phyloP scores from a whole-genome alignment of 35 echinoderm and acorn worm species.

The Lytechinus pictus region DNA sequence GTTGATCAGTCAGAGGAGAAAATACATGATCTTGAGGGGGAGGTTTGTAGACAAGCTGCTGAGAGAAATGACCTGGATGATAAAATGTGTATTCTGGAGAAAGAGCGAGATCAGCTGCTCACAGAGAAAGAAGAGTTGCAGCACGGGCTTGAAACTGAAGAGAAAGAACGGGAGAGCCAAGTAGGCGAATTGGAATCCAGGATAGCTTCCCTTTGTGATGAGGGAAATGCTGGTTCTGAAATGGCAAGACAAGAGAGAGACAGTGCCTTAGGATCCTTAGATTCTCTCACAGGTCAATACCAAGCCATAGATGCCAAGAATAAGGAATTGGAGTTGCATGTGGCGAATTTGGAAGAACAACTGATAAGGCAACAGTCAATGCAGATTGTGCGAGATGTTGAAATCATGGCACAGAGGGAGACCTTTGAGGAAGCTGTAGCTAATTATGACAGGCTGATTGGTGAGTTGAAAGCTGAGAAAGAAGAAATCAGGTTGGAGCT shows the following conservation, averaged over 20 bases:
- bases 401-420: conserved; percentile 42
- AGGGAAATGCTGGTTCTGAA: neutral
- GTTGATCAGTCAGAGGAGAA: conserved; percentile 58
- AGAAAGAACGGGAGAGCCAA: conserved; percentile 82
- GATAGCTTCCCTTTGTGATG: conserved; percentile 35
- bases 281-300: conserved; percentile 36
- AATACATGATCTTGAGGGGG: conserved; percentile 22
- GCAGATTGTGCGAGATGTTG: conserved; percentile 31
- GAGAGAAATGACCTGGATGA: conserved; percentile 68
- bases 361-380: neutral
- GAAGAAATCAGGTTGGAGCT: conserved; percentile 35
- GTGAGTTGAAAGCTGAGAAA: conserved; percentile 37
- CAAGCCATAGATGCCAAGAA: conserved; percentile 21
- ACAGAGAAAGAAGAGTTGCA: conserved; percentile 86
- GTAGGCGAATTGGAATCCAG: conserved; percentile 55
- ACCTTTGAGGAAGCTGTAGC: conserved; percentile 21
- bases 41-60: conserved; percentile 37
- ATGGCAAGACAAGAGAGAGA: conserved; percentile 49
- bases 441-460: conserved; percentile 38
- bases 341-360: conserved; percentile 22
- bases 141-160: conserved; percentile 72
- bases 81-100: conserved; percentile 55
- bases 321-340: conserved; percentile 50
- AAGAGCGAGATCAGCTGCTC: conserved; percentile 63
- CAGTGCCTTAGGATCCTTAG: conserved; percentile 43